Conservation (phyloP, 1,140 invertebrate species). For the Vanessa atalanta region DNA sequence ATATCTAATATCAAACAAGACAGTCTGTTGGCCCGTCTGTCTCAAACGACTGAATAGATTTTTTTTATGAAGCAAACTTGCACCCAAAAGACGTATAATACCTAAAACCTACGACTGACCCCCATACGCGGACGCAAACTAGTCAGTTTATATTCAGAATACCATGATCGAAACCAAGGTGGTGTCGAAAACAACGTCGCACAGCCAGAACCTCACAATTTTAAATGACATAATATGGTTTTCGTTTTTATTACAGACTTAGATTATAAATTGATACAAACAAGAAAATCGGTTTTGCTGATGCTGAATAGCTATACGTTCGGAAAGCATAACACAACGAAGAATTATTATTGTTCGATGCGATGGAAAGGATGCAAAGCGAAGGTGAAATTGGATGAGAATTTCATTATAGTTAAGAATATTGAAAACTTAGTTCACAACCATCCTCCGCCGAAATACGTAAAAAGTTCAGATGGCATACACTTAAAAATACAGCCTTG, state of each 20-base stretch:
- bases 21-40: too few species aligned
- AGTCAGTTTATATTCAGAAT: too few species aligned
- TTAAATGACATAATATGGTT: neutral
- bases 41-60: too few species aligned
- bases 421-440: neutral
- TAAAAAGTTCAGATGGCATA: neutral
- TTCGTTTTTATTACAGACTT: conserved; percentile 17
- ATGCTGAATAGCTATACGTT: conserved; percentile 23
- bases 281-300: conserved; percentile 6
- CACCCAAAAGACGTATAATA: too few species aligned
- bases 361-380: conserved; percentile 11
- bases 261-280: conserved; percentile 13
- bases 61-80: too few species aligned
- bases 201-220: neutral
- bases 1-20: too few species aligned
- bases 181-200: neutral
- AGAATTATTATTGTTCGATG: conserved; percentile 29
- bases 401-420: conserved; percentile 2
- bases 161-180: neutral
- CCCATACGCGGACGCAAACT: too few species aligned
- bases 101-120: too few species aligned
- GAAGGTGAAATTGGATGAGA: conserved; percentile 10
- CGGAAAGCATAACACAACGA: conserved; percentile 15
- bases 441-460: neutral
- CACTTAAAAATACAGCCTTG: neutral